Evolutionary conservation across 2,797 vertebrate species (phyloP).

Genomic region (Bryconaethiops microstoma): DNA sequence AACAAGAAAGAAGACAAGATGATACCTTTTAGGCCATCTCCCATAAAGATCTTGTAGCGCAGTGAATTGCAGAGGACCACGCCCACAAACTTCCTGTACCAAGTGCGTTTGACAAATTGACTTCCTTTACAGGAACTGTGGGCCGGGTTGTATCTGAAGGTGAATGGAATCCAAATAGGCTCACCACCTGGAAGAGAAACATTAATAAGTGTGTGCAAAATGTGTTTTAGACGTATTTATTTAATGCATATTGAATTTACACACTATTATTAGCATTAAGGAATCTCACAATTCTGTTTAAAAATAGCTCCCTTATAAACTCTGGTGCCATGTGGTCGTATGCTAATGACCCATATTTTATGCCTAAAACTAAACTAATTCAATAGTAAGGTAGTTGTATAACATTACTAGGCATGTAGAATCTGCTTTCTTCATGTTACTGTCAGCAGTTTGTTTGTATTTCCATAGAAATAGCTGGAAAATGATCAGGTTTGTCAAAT

Average conservation of each 20-base stretch:
- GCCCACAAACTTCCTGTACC: slow-evolving; percentile 97
- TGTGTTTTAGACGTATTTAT: background rate
- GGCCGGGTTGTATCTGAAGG: slow-evolving; percentile 87
- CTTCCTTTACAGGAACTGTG: slow-evolving; percentile 93
- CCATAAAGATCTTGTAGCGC: slow-evolving; percentile 98
- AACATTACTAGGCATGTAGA: too few species aligned
- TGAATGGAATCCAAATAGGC: slow-evolving; percentile 96
- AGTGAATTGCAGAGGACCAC: slow-evolving; percentile 97
- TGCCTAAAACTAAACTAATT: too few species aligned
- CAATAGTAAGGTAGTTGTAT: too few species aligned
- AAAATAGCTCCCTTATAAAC: too few species aligned
- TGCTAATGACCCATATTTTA: too few species aligned
- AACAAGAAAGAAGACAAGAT: background rate
- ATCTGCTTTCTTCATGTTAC: too few species aligned
- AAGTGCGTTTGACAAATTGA: slow-evolving; percentile 95
- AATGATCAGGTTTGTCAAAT: too few species aligned
- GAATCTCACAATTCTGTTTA: too few species aligned
- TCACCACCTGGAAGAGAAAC: slow-evolving; percentile 85
- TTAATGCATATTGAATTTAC: too few species aligned
- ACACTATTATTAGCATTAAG: background rate
- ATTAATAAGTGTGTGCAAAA: background rate
- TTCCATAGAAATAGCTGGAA: too few species aligned
- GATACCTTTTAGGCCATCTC: slow-evolving; percentile 92
- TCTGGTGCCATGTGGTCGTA: too few species aligned
- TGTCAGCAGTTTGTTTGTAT: too few species aligned